Base-by-base conservation (phyloP, 2,888 invertebrate species). In the Sinodicranocentrus sp. region DNA sequence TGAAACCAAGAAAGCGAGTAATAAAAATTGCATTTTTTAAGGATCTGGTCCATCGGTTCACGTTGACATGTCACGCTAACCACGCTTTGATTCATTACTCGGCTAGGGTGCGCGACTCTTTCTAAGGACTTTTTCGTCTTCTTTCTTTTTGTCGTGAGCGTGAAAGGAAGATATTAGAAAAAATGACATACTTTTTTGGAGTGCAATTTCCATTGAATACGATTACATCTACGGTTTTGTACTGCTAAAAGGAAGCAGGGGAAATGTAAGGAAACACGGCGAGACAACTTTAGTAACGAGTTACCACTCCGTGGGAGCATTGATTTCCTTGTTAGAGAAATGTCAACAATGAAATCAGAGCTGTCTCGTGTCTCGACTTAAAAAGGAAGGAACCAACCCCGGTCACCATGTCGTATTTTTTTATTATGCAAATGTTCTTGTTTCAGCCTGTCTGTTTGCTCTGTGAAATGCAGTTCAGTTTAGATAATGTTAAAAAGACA, bases 281-380 rank as follows among this genome's bases (percentile, higher is more conserved):
- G n/a, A 13, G 54, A 57, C 23, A 57, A 23, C 23, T 23, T 57
- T 19, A 17, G 8, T 15, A 28, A 61, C 28, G 28, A 26, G 61
- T 61, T n/a, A 17, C 1, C 1, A 28, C 23, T 61, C 65, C 17
- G 65, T 79, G 65, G 65, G 72, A 39, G 79, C 52, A 71, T 54
- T 39, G 63, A 54, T 79, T 79, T 72, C 71, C 63, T 72, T 72
- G 65, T 79, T 79, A 57, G 72, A 43, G 70, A 72, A 79, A 71
- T 79, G 79, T 72, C 79, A 82, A 82, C 67, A 75, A 26, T 61
- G 54, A 75, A 63, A 82, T 82, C 82, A 82, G 63, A 82, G 52
- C 75, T 82, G 61, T 72, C 19, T 71, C 52, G 57, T 13, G 15
- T 48, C 33, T 48, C 48, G 48, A 65, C 17, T 61, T 26, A 28